Percentiles rank a stretch among this genome's conserved stretches.
phyloP scores from a whole-genome alignment of 2,888 invertebrate genomes.

The Molorchus minor region DNA sequence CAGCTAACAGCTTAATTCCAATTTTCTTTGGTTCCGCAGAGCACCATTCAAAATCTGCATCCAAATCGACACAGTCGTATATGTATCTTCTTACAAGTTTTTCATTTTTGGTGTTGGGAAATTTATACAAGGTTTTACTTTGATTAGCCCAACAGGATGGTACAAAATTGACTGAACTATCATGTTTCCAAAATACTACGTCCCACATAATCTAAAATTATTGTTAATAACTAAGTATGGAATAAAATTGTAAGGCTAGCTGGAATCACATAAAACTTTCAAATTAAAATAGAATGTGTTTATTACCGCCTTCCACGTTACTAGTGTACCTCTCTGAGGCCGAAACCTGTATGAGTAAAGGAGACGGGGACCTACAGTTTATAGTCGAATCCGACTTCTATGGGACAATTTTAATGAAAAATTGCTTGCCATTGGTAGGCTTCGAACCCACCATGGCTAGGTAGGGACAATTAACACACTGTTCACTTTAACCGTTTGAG shows the following conservation, averaged over 20 bases:
- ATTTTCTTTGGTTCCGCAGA: background rate
- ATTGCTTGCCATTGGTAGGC: too few relatives aligned
- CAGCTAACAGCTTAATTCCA: background rate
- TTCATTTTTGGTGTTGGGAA: background rate
- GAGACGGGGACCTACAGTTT: too few relatives aligned
- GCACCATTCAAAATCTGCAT: background rate
- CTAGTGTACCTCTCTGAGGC: too few relatives aligned
- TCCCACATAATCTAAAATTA: constrained; percentile 3
- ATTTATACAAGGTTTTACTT: background rate
- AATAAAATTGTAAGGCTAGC: background rate
- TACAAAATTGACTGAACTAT: background rate
- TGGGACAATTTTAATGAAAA: too few relatives aligned
- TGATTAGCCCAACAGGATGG: constrained; percentile 1
- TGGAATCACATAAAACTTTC: background rate
- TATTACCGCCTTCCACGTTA: too few relatives aligned
- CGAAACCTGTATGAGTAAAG: too few relatives aligned
- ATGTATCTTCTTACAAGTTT: too few relatives aligned
- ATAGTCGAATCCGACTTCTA: too few relatives aligned
- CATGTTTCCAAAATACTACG: background rate
- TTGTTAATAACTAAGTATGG: background rate
- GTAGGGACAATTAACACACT: too few relatives aligned
- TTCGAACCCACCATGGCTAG: too few relatives aligned
- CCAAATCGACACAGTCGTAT: background rate
- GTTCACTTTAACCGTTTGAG: too few relatives aligned
- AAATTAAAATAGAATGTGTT: too few relatives aligned